Evolutionary conservation across 2,113 vertebrate species (phyloP).

Genomic region (Syngnathus typhle): DNA sequence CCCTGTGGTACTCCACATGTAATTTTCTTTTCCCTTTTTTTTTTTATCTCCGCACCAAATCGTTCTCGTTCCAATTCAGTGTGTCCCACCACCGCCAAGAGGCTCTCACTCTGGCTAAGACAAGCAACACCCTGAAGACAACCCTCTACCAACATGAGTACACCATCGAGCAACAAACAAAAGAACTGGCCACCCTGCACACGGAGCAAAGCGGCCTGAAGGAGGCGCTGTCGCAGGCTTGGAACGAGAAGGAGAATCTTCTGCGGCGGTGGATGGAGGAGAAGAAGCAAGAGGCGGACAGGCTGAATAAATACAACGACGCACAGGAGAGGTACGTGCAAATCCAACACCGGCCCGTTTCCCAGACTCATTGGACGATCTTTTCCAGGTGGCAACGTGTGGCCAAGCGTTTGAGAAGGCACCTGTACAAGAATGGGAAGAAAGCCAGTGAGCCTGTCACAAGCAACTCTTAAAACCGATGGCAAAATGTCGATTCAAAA

Average conservation of each 20-base stretch:
- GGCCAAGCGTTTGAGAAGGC: constrained; percentile 49
- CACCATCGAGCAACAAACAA: constrained; percentile 60
- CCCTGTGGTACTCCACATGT: neutral
- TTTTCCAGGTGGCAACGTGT: constrained; percentile 58
- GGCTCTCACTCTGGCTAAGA: constrained; percentile 59
- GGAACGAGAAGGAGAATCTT: constrained; percentile 57
- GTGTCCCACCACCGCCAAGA: constrained; percentile 62
- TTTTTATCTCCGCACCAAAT: neutral
- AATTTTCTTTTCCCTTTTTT: neutral
- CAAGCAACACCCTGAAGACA: constrained; percentile 41
- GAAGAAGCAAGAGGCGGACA: constrained; percentile 61
- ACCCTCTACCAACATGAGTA: constrained; percentile 54
- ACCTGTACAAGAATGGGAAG: constrained; percentile 17
- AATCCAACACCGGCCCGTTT: neutral
- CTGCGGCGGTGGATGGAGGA: constrained; percentile 69
- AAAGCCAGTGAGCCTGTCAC: constrained; percentile 18
- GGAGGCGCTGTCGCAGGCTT: constrained; percentile 30
- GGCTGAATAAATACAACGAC: constrained; percentile 65
- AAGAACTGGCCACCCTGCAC: constrained; percentile 53
- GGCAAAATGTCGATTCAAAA: neutral
- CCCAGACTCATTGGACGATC: neutral
- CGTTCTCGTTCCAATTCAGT: constrained; percentile 39
- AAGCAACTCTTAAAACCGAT: neutral
- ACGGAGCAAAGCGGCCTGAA: constrained; percentile 44
- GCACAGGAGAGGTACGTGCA: constrained; percentile 58